phyloP scores from a whole-genome alignment of 2,888 invertebrate species.

The Erebia epiphron region DNA sequence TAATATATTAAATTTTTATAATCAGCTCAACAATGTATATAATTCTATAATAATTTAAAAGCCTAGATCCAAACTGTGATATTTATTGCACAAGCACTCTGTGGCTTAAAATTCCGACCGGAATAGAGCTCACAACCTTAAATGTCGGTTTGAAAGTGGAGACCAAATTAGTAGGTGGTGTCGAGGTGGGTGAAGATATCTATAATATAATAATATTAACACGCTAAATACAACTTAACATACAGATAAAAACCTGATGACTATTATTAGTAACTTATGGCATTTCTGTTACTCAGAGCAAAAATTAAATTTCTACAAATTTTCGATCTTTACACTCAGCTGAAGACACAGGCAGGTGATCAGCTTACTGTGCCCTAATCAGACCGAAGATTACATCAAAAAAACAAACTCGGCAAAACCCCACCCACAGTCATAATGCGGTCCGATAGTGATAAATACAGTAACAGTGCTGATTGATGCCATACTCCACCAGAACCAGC shows the following conservation, averaged over 20 bases:
- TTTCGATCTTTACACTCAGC: slow-evolving; percentile 47
- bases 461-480: slow-evolving; percentile 60
- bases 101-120: slow-evolving; percentile 81
- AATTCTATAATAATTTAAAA: slow-evolving; percentile 84
- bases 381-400: slow-evolving; percentile 44
- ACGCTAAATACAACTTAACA: slow-evolving; percentile 59
- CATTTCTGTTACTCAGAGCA: slow-evolving; percentile 10
- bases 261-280: slow-evolving; percentile 34
- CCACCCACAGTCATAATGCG: slow-evolving; percentile 59
- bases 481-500: slow-evolving; percentile 68
- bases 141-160: slow-evolving; percentile 72
- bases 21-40: slow-evolving; percentile 86
- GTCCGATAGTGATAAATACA: slow-evolving; percentile 47
- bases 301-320: slow-evolving; percentile 14
- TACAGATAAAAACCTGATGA: slow-evolving; percentile 59
- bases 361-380: slow-evolving; percentile 51
- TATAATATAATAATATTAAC: slow-evolving; percentile 44
- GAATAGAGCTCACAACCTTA: slow-evolving; percentile 84
- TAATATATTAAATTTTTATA: slow-evolving; percentile 85
- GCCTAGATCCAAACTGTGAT: slow-evolving; percentile 84
- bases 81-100: slow-evolving; percentile 84
- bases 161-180: slow-evolving; percentile 52
- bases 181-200: slow-evolving; percentile 62
- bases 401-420: slow-evolving; percentile 50
- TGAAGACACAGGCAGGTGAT: slow-evolving; percentile 54